A percentile compares a stretch with the other conserved stretches of the same genome.
These are phyloP conservation scores for Ichneumon xanthorius DNA, from an alignment of 2,888 invertebrate species.

Conservation along the genomic window DNA sequence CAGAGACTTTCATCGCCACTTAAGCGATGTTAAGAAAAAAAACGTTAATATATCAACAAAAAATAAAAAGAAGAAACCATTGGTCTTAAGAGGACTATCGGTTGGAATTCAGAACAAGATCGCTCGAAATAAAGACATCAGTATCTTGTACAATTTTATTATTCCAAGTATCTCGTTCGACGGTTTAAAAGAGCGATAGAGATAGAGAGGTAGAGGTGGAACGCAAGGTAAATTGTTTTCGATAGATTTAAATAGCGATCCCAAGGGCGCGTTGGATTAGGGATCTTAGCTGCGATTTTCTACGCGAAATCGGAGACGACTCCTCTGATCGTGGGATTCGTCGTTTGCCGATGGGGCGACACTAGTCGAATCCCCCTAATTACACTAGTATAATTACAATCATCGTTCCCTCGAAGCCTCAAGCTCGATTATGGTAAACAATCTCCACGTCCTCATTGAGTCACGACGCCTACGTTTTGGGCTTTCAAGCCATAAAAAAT, in stretches of 20 bases:
- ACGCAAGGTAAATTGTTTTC: slow-evolving; percentile 49
- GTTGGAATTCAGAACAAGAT: slow-evolving; percentile 33
- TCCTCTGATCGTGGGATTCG: slow-evolving; percentile 21
- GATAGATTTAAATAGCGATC: slow-evolving; percentile 26
- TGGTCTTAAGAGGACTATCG: slow-evolving; percentile 26
- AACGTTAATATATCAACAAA: not conserved
- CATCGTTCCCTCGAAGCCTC: not conserved
- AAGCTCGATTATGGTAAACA: slow-evolving; percentile 1
- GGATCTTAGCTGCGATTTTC: not conserved
- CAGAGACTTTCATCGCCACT: slow-evolving; percentile 35
- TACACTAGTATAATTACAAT: slow-evolving; percentile 27
- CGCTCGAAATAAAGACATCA: slow-evolving; percentile 54
- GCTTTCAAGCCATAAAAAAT: slow-evolving; percentile 8
- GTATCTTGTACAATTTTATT: slow-evolving; percentile 63
- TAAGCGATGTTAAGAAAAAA: slow-evolving; percentile 28
- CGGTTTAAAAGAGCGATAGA: slow-evolving; percentile 54
- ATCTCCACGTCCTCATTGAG: slow-evolving; percentile 1
- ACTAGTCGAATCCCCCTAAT: slow-evolving; percentile 34
- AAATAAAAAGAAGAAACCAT: slow-evolving; percentile 15
- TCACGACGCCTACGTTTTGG: slow-evolving; percentile 9
- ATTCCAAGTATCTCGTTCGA: slow-evolving; percentile 56
- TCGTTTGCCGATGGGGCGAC: slow-evolving; percentile 13
- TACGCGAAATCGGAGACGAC: not conserved
- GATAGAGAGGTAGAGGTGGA: slow-evolving; percentile 58
- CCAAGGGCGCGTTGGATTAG: slow-evolving; percentile 24